Evolutionary conservation across 2,113 vertebrate genomes (phyloP).

Genomic region (Saguinus imperator): DNA sequence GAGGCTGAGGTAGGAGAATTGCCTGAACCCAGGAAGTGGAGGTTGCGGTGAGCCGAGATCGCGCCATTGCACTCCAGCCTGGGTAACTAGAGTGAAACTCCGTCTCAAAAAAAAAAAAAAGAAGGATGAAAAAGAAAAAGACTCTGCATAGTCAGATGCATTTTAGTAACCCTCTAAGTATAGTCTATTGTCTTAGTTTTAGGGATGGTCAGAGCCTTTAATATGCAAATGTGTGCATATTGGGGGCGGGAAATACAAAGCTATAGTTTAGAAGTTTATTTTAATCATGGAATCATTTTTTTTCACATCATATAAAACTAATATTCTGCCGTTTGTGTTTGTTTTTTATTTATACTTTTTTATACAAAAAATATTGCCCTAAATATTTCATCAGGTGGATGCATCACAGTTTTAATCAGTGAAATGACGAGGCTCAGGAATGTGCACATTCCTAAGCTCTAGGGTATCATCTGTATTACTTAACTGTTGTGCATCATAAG

Average conservation of each 20-base stretch:
- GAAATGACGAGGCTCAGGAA: neutral
- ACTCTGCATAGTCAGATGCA: neutral
- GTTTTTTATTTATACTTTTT: neutral
- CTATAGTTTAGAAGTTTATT: neutral
- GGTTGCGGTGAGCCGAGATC: too few relatives aligned
- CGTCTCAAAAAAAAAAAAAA: neutral
- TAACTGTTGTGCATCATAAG: neutral
- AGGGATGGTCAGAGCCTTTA: neutral
- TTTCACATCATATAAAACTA: neutral
- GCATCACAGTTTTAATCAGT: neutral
- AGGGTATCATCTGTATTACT: neutral
- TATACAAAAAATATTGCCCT: neutral
- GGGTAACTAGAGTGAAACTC: too few relatives aligned
- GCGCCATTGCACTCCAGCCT: too few relatives aligned
- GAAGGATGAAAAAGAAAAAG: neutral
- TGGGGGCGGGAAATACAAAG: neutral
- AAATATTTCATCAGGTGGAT: neutral
- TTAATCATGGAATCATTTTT: neutral
- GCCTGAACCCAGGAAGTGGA: too few relatives aligned
- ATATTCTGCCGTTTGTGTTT: neutral
- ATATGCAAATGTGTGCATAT: neutral
- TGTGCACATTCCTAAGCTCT: fast-evolving
- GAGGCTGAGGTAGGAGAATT: too few relatives aligned
- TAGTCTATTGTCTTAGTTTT: neutral
- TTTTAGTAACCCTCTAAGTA: neutral